Percentiles rank a stretch among this genome's conserved stretches.
Evolutionary conservation across 2,113 vertebrate genomes (phyloP).

Genomic region (Murina feae): DNA sequence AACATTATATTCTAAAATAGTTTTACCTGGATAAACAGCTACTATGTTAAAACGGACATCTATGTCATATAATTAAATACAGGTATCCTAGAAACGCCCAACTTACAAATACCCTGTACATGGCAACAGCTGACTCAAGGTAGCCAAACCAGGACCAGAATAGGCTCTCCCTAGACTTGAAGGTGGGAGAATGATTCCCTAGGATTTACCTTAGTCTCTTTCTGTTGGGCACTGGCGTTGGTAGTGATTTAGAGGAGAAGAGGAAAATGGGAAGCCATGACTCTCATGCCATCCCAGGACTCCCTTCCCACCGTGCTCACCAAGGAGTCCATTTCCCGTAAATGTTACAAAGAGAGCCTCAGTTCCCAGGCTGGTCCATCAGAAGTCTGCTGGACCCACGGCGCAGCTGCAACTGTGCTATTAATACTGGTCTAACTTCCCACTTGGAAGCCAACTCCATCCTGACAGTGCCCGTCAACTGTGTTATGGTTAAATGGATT

Average conservation of each 20-base stretch:
- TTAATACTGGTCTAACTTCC: slow-evolving; percentile 74
- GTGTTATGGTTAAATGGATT: slow-evolving; percentile 71
- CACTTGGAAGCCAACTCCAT: slow-evolving; percentile 59
- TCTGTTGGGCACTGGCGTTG: background rate
- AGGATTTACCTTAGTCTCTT: slow-evolving; percentile 31
- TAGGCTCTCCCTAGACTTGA: background rate
- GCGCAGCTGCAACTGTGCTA: slow-evolving; percentile 64
- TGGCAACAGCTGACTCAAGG: background rate
- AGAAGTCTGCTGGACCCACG: slow-evolving; percentile 48
- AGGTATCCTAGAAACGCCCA: slow-evolving; percentile 30
- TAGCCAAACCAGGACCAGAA: background rate
- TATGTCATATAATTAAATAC: background rate
- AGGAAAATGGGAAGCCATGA: background rate
- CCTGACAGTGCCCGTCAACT: slow-evolving; percentile 63
- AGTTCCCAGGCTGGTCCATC: slow-evolving; percentile 58
- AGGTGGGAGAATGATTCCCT: background rate
- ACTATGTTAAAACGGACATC: slow-evolving; percentile 8
- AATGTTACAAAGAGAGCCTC: slow-evolving; percentile 12
- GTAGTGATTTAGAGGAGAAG: background rate
- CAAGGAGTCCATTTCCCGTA: slow-evolving; percentile 51
- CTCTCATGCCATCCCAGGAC: background rate
- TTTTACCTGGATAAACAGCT: background rate
- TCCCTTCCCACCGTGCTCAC: slow-evolving; percentile 43
- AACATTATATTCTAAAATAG: background rate
- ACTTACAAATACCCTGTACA: slow-evolving; percentile 53